These are phyloP conservation scores for Lumbricus terrestris DNA, from an alignment of 2,888 invertebrate species.

Conservation along the genomic window DNA sequence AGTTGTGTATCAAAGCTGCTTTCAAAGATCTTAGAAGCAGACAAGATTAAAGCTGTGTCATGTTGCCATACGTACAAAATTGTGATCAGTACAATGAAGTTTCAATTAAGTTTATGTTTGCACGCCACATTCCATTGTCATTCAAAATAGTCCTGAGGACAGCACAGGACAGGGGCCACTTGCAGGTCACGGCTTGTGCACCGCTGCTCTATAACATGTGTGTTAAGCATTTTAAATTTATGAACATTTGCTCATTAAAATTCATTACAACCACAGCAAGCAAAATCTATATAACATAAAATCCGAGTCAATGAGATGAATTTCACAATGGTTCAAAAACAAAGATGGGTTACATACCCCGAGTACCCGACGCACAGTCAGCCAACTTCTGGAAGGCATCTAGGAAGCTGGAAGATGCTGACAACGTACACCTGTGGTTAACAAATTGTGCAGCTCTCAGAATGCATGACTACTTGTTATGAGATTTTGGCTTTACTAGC, in stretches of 20 bases:
- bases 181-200: no score
- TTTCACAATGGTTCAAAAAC: background rate
- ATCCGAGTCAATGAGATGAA: background rate
- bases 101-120: no score
- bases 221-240: background rate
- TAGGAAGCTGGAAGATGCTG: constrained; percentile 69
- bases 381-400: constrained; percentile 98
- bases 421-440: constrained; percentile 76
- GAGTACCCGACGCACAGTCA: constrained; percentile 73
- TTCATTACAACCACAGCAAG: background rate
- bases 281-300: background rate
- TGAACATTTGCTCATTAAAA: background rate
- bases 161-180: no score
- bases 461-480: no score
- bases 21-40: no score
- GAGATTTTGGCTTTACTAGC: constrained; percentile 26
- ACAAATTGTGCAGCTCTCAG: constrained; percentile 40
- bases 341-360: constrained; percentile 71
- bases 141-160: no score
- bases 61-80: no score
- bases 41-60: no score
- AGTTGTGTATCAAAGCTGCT: no score
- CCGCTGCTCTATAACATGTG: background rate
- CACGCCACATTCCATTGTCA: no score
- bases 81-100: no score